These are phyloP conservation scores for Amiota mariae DNA, from an alignment of 2,888 invertebrate genomes.

Conservation along the genomic window DNA sequence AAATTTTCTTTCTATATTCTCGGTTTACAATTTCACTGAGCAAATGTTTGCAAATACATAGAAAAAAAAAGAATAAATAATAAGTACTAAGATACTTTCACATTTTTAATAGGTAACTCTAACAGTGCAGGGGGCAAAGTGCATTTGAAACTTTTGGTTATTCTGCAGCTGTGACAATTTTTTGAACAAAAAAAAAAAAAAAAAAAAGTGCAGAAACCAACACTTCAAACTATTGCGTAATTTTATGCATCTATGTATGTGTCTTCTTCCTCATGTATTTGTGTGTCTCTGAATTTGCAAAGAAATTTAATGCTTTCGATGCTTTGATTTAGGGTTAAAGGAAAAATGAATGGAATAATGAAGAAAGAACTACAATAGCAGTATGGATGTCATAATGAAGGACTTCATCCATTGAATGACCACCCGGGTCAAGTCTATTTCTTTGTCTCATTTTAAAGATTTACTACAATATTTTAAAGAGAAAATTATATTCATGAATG, in stretches of 20 bases:
- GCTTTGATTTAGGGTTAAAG: conserved; percentile 25
- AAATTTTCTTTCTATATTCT: too few species aligned
- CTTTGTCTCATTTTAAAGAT: too few species aligned
- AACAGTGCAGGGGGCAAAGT: too few species aligned
- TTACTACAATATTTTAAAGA: too few species aligned
- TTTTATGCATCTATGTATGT: not conserved
- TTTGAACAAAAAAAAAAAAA: not conserved
- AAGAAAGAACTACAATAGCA: not conserved
- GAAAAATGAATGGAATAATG: not conserved
- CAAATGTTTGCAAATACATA: not conserved
- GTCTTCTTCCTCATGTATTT: too few species aligned
- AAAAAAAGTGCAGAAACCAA: conserved; percentile 16
- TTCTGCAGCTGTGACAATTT: not conserved
- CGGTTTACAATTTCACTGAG: not conserved
- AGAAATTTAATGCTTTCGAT: conserved; percentile 19
- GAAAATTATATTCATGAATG: too few species aligned
- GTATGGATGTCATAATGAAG: not conserved
- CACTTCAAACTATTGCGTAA: conserved; percentile 10
- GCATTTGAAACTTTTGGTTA: not conserved
- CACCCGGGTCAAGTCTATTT: too few species aligned
- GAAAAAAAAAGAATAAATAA: not conserved
- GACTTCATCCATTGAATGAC: too few species aligned
- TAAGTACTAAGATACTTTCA: conserved; percentile 21
- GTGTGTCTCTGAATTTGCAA: too few species aligned
- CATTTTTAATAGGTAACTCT: conserved; percentile 7